Evolutionary conservation across 1,140 invertebrate species (phyloP), one percentile per base, ranked within the genome.

Genomic region (Gryon sp.): DNA sequence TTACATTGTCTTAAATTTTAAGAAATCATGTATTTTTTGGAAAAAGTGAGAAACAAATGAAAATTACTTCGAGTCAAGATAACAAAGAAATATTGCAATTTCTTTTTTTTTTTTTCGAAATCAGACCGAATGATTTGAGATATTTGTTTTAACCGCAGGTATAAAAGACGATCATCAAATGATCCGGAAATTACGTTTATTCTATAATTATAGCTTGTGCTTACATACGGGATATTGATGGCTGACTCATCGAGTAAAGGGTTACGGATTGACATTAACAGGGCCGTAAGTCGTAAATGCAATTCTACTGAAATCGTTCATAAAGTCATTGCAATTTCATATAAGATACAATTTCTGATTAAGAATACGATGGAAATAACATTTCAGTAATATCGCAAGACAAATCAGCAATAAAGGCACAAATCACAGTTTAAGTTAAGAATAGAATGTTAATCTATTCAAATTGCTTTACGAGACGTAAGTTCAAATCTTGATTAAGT

Each of bases 111-210:
- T 28, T n/a, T 28, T 28, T 28, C 7, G 7, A 28, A 28, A 9
- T 28, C 7, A 28, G 26, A 28, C 6, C n/a, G 26, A 28, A 28
- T 7, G 26, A 28, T 28, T 3, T 7, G 26, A 28, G 26, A 28
- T 28, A 63, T 57, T 60, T 57, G 63, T 68, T 55, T 60, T 15
- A 53, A 70, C 66, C 66, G 43, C 66, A 70, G 22, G 57, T 55
- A 41, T 38, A 74, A 74, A 74, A 59, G 50, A 59, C 38, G 50
- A 34, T 59, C 69, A 65, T 74, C 69, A 65, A 65, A 74, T 74
- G 59, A 65, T 65, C 43, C 52, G 69, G 69, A 74, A 65, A 74
- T 74, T 74, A 74, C 52, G 69, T 74, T 65, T 74, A 74, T 74
- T 74, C 59, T 59, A 74, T 65, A 74, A 74, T 73, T 73, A 73